Evolutionary conservation across 2,113 vertebrate genomes (phyloP).

Genomic region (Uropsilus gracilis): DNA sequence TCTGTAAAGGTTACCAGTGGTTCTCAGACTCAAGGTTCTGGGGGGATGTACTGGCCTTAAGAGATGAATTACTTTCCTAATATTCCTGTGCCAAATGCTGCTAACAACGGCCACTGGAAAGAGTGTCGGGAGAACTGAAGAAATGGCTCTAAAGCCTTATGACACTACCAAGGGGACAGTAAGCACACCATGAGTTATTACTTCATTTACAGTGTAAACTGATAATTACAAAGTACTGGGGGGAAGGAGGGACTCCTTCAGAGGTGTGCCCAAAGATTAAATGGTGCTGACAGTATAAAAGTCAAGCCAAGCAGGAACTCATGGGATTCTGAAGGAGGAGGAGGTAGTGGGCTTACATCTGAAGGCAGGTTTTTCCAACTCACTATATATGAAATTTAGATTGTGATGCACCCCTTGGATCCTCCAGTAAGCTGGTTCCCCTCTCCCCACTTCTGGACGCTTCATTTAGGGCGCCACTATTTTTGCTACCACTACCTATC

Average conservation of each 20-base stretch:
- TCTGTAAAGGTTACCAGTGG: not conserved
- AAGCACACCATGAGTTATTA: not conserved
- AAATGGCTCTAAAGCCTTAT: not conserved
- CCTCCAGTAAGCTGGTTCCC: not conserved
- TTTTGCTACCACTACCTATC: not conserved
- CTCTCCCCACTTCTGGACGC: not conserved
- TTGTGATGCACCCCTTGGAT: not conserved
- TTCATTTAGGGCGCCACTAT: not conserved
- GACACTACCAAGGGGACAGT: not conserved
- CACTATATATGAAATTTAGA: not conserved
- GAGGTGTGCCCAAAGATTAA: not conserved
- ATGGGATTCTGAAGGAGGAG: not conserved
- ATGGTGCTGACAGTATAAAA: not conserved
- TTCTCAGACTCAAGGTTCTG: not conserved
- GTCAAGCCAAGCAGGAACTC: not conserved
- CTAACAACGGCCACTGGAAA: not conserved
- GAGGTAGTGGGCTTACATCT: not conserved
- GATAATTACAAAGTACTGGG: not conserved
- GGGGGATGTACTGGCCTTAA: not conserved
- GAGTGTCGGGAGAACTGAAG: not conserved
- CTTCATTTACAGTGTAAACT: not conserved
- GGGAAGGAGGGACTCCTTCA: too few species aligned
- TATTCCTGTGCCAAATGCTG: not conserved
- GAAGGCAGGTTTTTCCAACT: not conserved
- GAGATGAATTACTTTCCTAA: constrained; percentile 1